Conservation (phyloP, 2,113 vertebrate genomes). For the Fulica atra region DNA sequence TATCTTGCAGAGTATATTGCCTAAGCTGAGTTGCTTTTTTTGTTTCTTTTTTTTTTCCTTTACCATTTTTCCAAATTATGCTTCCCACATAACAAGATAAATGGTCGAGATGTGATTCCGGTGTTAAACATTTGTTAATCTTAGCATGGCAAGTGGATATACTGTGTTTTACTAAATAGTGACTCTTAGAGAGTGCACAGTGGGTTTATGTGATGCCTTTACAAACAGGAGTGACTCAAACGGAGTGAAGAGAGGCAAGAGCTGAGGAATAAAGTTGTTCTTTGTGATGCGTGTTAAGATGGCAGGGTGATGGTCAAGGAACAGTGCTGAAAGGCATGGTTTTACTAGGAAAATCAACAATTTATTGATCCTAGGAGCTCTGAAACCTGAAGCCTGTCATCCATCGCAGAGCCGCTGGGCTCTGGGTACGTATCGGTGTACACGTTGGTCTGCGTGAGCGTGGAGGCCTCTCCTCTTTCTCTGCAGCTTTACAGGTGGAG, state of each 20-base stretch:
- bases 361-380: background rate
- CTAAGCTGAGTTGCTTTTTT: background rate
- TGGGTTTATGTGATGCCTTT: background rate
- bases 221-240: background rate
- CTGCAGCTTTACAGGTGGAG: background rate
- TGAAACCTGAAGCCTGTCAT: background rate
- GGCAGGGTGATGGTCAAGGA: background rate
- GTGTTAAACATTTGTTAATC: background rate
- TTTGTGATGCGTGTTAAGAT: background rate
- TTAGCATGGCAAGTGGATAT: background rate
- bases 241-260: background rate
- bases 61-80: background rate
- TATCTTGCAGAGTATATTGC: slow-evolving; percentile 12
- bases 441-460: rapidly evolving
- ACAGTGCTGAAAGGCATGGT: background rate
- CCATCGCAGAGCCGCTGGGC: background rate
- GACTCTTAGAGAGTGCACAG: background rate
- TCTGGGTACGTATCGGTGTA: background rate
- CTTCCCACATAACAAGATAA: background rate
- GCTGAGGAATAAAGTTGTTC: background rate
- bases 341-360: background rate
- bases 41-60: background rate
- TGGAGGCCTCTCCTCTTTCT: background rate
- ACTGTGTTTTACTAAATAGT: background rate
- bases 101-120: background rate